These are phyloP conservation scores for Tromatobia lineatoria DNA, from an alignment of 2,888 invertebrate genomes.

Conservation along the genomic window DNA sequence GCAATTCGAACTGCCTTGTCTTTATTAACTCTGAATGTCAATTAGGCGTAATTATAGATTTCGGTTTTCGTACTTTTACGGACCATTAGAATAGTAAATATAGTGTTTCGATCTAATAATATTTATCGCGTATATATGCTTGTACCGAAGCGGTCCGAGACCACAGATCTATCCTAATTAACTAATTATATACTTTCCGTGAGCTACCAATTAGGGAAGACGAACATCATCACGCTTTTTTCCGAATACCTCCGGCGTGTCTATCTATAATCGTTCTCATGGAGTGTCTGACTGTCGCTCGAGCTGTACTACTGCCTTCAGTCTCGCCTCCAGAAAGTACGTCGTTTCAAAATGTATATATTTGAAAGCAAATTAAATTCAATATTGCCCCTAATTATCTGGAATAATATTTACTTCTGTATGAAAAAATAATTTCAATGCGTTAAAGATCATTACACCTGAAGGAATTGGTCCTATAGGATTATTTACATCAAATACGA, in stretches of 20 bases:
- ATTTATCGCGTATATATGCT: background rate
- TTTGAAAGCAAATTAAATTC: background rate
- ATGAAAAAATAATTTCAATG: no score
- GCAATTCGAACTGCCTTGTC: slow-evolving; percentile 24
- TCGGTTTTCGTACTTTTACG: background rate
- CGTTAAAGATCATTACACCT: no score
- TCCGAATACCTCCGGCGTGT: background rate
- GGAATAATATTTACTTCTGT: no score
- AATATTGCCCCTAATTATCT: no score
- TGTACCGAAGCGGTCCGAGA: background rate
- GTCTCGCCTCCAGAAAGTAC: background rate
- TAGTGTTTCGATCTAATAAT: slow-evolving; percentile 2
- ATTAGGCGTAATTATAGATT: slow-evolving; percentile 39
- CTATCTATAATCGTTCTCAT: background rate
- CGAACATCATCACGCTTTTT: slow-evolving; percentile 1
- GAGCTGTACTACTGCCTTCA: slow-evolving; percentile 33
- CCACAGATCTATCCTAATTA: slow-evolving; percentile 27
- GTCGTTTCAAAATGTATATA: background rate
- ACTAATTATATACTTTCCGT: slow-evolving; percentile 23
- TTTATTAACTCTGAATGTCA: slow-evolving; percentile 46
- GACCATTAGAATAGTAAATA: background rate
- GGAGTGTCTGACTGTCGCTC: slow-evolving; percentile 45
- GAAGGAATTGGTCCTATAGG: no score
- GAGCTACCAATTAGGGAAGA: slow-evolving; percentile 14
- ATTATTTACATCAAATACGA: no score